A percentile compares a stretch with the other conserved stretches of the same genome.
phyloP scores from a whole-genome alignment of 92 coral and sea anemone genomes.

The Bergia puertoricense region DNA sequence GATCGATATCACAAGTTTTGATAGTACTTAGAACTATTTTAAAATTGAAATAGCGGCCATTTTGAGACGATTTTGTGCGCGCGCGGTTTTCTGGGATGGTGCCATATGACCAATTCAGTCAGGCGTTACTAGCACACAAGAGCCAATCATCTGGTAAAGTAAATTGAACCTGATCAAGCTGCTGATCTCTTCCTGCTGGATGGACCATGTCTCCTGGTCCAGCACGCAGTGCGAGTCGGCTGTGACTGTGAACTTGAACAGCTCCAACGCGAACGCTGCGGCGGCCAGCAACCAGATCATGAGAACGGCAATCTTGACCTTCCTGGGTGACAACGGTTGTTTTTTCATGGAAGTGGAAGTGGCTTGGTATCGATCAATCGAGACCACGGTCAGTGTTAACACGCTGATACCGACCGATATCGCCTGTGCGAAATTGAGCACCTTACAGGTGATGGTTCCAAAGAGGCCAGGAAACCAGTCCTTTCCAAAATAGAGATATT shows the following conservation, averaged over 20 bases:
- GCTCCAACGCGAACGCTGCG: background rate
- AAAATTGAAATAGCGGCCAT: no score
- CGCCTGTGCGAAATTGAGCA: background rate
- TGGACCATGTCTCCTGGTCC: constrained; percentile 6
- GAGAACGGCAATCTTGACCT: constrained; percentile 22
- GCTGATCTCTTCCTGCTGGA: background rate
- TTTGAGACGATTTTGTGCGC: no score
- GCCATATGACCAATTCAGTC: no score
- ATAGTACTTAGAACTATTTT: no score
- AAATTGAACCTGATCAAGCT: background rate
- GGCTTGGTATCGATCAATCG: constrained; percentile 27
- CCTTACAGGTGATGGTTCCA: constrained; percentile 25
- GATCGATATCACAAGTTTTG: no score
- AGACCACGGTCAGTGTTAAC: constrained; percentile 3
- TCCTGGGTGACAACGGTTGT: background rate
- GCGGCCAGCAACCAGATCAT: constrained; percentile 14
- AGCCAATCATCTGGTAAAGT: no score
- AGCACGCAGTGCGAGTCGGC: background rate
- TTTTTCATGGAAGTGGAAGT: constrained; percentile 7
- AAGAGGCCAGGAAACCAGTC: constrained; percentile 20
- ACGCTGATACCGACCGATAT: constrained; percentile 17
- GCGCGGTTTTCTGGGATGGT: no score
- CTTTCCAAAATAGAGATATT: background rate
- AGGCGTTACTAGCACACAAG: no score
- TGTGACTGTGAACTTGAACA: constrained; percentile 16